phyloP scores from a whole-genome alignment of 2,888 invertebrate species.

The Hypomecis punctinalis region DNA sequence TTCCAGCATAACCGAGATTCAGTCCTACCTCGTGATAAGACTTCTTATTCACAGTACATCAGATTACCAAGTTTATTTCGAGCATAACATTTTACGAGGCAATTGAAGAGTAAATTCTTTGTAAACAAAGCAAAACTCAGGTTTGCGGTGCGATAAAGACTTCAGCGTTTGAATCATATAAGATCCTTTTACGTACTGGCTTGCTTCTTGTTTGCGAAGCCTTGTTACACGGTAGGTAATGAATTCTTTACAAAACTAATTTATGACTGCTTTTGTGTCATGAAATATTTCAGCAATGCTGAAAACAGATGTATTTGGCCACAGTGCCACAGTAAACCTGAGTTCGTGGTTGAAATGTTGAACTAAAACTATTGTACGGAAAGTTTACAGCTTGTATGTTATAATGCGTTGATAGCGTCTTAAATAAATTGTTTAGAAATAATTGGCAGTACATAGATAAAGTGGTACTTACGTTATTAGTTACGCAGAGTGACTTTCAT shows the following conservation, averaged over 20 bases:
- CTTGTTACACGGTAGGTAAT: constrained; percentile 6
- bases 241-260: constrained; percentile 11
- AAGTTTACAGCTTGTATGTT: neutral
- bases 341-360: neutral
- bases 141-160: constrained; percentile 41
- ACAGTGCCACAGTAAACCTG: neutral
- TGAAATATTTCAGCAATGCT: neutral
- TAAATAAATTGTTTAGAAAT: neutral
- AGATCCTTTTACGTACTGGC: constrained; percentile 20
- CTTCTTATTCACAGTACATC: constrained; percentile 14
- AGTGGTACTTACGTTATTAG: neutral
- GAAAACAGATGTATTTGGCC: neutral
- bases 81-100: constrained; percentile 47
- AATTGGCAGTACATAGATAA: neutral
- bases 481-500: neutral
- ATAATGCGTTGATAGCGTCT: neutral
- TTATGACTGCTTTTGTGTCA: constrained; percentile 10
- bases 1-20: constrained; percentile 18
- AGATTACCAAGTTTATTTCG: constrained; percentile 24
- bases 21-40: constrained; percentile 21
- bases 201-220: constrained; percentile 3
- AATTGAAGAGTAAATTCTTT: constrained; percentile 50
- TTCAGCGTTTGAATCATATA: constrained; percentile 23
- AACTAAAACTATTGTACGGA: neutral
- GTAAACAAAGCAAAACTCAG: constrained; percentile 49